Evolutionary conservation across 1,140 invertebrate genomes (phyloP).

Genomic region (Aphelenchoides fujianensis): DNA sequence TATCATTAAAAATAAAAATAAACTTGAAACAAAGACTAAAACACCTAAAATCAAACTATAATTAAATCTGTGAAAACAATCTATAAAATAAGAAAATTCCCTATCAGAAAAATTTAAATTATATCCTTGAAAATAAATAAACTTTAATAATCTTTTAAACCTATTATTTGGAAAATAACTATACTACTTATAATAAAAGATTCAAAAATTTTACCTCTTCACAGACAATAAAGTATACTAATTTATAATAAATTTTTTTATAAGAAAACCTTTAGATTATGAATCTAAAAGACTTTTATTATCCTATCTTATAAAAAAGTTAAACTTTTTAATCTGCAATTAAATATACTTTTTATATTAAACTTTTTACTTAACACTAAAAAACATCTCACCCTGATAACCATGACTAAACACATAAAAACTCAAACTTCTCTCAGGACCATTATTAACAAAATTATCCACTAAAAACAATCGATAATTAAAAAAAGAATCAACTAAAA

Average conservation of each 20-base stretch:
- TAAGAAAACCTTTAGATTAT: slow-evolving; percentile 67
- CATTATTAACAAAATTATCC: slow-evolving; percentile 45
- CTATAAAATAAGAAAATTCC: slow-evolving; percentile 35
- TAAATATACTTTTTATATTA: slow-evolving; percentile 51
- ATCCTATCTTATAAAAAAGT: slow-evolving; percentile 30
- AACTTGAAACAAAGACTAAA: slow-evolving; percentile 21
- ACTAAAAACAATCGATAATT: slow-evolving; percentile 63
- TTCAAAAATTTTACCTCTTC: slow-evolving; percentile 61
- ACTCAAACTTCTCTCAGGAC: slow-evolving; percentile 20
- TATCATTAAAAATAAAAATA: slow-evolving; percentile 32
- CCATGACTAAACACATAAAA: slow-evolving; percentile 66
- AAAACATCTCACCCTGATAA: slow-evolving; percentile 67
- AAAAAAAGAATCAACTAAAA: slow-evolving; percentile 65
- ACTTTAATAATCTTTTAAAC: slow-evolving; percentile 64
- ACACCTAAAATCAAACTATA: slow-evolving; percentile 31
- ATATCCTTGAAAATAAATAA: slow-evolving; percentile 63
- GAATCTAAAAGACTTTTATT: slow-evolving; percentile 66
- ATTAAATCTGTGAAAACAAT: slow-evolving; percentile 38
- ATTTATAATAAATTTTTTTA: slow-evolving; percentile 65
- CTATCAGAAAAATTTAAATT: slow-evolving; percentile 59
- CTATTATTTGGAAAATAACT: slow-evolving; percentile 62
- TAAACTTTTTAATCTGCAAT: slow-evolving; percentile 60
- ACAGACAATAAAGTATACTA: slow-evolving; percentile 31
- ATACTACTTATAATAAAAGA: slow-evolving; percentile 62
- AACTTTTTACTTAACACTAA: slow-evolving; percentile 65